Evolutionary conservation across 2,113 vertebrate species (phyloP).

Genomic region (Coptodon bakossiorum): DNA sequence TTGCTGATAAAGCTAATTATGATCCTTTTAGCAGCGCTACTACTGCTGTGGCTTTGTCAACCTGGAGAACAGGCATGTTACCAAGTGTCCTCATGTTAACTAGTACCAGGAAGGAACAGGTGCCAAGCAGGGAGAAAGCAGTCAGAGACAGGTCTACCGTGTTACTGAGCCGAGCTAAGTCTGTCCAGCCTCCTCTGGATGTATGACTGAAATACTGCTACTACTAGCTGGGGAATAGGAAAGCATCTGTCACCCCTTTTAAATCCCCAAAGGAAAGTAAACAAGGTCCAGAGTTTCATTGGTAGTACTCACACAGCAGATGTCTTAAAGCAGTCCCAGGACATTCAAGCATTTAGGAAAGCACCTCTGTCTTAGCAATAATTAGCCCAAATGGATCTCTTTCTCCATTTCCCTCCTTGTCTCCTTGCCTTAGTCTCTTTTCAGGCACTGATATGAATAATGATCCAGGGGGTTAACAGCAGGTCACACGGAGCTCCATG

Average conservation of each 20-base stretch:
- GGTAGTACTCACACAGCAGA: slow-evolving; percentile 62
- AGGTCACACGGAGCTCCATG: slow-evolving; percentile 85
- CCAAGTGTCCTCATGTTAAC: slow-evolving; percentile 13
- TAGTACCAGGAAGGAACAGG: not conserved
- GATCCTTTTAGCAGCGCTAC: slow-evolving; percentile 10
- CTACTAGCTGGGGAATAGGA: not conserved
- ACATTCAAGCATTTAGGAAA: slow-evolving; percentile 78
- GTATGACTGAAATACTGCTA: slow-evolving; percentile 5
- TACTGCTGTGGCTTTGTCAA: slow-evolving; percentile 1
- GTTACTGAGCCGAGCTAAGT: not conserved
- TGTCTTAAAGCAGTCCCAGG: slow-evolving; percentile 74
- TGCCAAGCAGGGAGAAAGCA: slow-evolving; percentile 20
- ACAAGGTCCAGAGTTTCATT: slow-evolving; percentile 33
- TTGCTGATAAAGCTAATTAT: slow-evolving; percentile 25
- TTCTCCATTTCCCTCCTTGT: slow-evolving; percentile 64
- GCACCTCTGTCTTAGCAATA: slow-evolving; percentile 79
- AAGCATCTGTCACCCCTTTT: slow-evolving; percentile 48
- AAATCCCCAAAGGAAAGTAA: slow-evolving; percentile 59
- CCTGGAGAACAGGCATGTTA: slow-evolving; percentile 7
- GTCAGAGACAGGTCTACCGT: slow-evolving; percentile 15
- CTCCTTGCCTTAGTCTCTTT: slow-evolving; percentile 30
- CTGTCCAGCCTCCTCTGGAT: not conserved
- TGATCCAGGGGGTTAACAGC: slow-evolving; percentile 86
- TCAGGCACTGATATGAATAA: slow-evolving; percentile 90
- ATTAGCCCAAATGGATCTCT: slow-evolving; percentile 86